Evolutionary conservation across 1,140 invertebrate genomes (phyloP).

Genomic region (Drosophila virilis): DNA sequence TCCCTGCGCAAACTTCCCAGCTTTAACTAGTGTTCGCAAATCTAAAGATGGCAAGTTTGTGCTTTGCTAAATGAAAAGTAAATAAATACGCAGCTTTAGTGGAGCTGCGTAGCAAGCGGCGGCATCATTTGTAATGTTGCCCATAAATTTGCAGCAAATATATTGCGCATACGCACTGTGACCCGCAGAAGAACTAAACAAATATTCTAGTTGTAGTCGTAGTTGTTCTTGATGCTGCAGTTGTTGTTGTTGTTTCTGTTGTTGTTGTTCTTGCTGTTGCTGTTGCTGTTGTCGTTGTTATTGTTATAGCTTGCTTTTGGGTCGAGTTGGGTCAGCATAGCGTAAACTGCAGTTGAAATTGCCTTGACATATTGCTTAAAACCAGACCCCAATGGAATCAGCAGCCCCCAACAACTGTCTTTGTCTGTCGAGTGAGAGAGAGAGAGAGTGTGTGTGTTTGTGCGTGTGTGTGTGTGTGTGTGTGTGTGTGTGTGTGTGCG

Average conservation of each 20-base stretch:
- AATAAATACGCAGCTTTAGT: slow-evolving; percentile 49
- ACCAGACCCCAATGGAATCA: slow-evolving; percentile 26
- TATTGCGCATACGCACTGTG: slow-evolving; percentile 64
- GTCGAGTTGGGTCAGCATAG: slow-evolving; percentile 39
- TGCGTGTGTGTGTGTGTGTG: slow-evolving; percentile 4
- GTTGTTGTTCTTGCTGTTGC: slow-evolving; percentile 5
- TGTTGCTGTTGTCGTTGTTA: slow-evolving; percentile 21
- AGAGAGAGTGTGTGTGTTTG: not conserved
- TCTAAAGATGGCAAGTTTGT: slow-evolving; percentile 2
- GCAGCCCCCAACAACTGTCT: slow-evolving; percentile 27
- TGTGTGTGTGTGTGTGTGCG: slow-evolving; percentile 1
- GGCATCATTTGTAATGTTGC: slow-evolving; percentile 50
- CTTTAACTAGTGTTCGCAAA: too few species aligned
- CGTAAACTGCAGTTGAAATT: slow-evolving; percentile 50
- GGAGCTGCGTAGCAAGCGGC: slow-evolving; percentile 28
- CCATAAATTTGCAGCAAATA: slow-evolving; percentile 58
- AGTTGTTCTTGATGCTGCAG: slow-evolving; percentile 7
- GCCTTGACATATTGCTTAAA: slow-evolving; percentile 63
- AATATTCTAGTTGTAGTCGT: slow-evolving; percentile 40
- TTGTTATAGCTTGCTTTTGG: slow-evolving; percentile 34
- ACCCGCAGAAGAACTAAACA: slow-evolving; percentile 49
- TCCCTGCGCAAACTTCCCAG: too few species aligned
- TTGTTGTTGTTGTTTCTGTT: slow-evolving; percentile 29
- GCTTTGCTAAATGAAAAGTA: slow-evolving; percentile 50
- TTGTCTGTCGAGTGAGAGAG: slow-evolving; percentile 10